Evolutionary conservation across 1,140 invertebrate genomes (phyloP).

Genomic region (Magallana ariakensis): DNA sequence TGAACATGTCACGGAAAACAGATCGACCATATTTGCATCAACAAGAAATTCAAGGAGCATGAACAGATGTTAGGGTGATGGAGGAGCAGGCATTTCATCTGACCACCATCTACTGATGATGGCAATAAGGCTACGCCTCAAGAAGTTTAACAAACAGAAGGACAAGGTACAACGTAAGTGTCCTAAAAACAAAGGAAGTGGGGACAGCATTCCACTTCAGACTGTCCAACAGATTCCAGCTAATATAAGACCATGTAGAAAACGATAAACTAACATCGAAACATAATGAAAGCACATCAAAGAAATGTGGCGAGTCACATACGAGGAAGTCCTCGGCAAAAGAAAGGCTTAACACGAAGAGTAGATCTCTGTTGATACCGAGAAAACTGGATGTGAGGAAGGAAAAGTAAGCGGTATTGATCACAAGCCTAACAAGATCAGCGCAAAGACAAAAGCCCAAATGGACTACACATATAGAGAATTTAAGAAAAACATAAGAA

Average conservation of each 20-base stretch:
- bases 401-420: conserved; percentile 33
- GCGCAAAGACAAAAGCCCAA: conserved; percentile 49
- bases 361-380: conserved; percentile 56
- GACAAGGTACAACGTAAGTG: too few relatives aligned
- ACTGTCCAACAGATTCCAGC: too few relatives aligned
- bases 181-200: too few relatives aligned
- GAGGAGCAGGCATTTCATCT: conserved; percentile 55
- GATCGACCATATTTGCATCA: background rate
- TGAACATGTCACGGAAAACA: conserved; percentile 61
- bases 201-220: too few relatives aligned
- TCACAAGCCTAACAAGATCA: too few relatives aligned
- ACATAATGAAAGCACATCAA: too few relatives aligned
- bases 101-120: conserved; percentile 56
- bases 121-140: conserved; percentile 36
- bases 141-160: background rate
- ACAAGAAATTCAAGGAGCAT: conserved; percentile 47
- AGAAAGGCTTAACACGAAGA: conserved; percentile 57
- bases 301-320: too few relatives aligned
- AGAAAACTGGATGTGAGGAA: conserved; percentile 54
- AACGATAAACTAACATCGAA: too few relatives aligned
- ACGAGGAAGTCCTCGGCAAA: too few relatives aligned
- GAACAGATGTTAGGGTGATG: conserved; percentile 57
- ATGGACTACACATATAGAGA: conserved; percentile 53
- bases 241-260: too few relatives aligned
- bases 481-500: conserved; percentile 58